phyloP scores from a whole-genome alignment of 2,888 invertebrate species.

The Apamea monoglypha region DNA sequence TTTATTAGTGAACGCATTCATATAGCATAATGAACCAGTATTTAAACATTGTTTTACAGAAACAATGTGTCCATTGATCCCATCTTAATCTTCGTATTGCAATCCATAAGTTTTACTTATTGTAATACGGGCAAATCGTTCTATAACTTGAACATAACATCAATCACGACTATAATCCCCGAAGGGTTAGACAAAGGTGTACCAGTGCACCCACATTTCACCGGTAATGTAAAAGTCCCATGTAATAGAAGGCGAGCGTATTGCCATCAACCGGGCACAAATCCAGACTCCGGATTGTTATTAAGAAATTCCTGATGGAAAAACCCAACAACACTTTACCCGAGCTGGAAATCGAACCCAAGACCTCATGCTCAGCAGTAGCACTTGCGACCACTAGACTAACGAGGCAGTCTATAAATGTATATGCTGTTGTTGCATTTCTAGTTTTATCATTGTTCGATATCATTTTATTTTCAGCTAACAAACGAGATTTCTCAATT shows the following conservation, averaged over 20 bases:
- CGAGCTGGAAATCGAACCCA: neutral
- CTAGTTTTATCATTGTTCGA: neutral
- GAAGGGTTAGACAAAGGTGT: neutral
- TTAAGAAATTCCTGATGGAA: neutral
- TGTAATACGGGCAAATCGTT: neutral
- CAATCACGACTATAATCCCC: neutral
- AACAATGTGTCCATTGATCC: neutral
- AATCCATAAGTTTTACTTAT: neutral
- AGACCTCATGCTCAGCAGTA: neutral
- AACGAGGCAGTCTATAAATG: neutral
- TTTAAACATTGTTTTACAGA: neutral
- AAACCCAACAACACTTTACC: neutral
- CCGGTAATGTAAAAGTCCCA: too few relatives aligned
- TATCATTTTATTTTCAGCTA: neutral
- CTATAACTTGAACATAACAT: neutral
- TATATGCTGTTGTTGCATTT: neutral
- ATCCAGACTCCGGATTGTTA: too few relatives aligned
- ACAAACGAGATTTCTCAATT: neutral
- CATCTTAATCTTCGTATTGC: neutral
- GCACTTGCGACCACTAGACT: neutral
- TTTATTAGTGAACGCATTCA: slow-evolving; percentile 12
- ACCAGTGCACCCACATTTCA: too few relatives aligned
- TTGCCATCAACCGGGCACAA: neutral
- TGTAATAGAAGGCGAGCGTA: neutral
- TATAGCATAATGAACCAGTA: neutral